phyloP scores from a whole-genome alignment of 2,888 invertebrate genomes.

The Drosophila meridionalis region DNA sequence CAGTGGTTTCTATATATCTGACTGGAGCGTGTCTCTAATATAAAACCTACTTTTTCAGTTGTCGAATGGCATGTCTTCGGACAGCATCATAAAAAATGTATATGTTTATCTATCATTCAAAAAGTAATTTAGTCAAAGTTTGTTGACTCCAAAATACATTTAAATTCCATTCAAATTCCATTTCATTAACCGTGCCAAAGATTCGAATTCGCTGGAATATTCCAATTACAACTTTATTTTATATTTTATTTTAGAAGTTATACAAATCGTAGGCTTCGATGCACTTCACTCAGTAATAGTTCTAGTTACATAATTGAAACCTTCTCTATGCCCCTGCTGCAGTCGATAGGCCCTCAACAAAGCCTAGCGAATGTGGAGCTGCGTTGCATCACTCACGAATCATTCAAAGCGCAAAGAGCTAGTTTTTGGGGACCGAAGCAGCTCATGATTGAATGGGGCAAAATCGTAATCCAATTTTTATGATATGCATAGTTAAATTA shows the following conservation, averaged over 20 bases:
- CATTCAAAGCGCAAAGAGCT: conserved; percentile 24
- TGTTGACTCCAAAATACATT: not conserved
- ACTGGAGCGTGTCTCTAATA: not conserved
- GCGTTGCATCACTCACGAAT: conserved; percentile 23
- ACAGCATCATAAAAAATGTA: not conserved
- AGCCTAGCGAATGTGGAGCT: conserved; percentile 22
- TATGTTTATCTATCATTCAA: not conserved
- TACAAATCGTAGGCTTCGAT: not conserved
- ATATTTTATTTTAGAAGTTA: too few relatives aligned
- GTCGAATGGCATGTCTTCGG: too few relatives aligned
- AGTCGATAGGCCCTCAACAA: not conserved
- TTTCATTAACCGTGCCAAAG: too few relatives aligned
- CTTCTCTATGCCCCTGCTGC: not conserved
- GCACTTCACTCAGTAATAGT: not conserved
- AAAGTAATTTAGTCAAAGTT: not conserved
- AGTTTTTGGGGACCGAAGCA: conserved; percentile 34
- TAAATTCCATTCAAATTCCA: not conserved
- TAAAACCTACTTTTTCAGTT: not conserved
- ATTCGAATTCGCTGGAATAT: not conserved
- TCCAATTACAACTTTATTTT: not conserved
- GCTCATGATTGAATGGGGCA: conserved; percentile 13
- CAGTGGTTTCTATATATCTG: not conserved
- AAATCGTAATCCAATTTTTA: conserved; percentile 18
- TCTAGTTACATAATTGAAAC: not conserved
- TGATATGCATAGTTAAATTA: conserved; percentile 47